A percentile compares a stretch with the other conserved stretches of the same genome.
Conservation (phyloP, 2,888 invertebrate genomes). For the Parelbella ahira region DNA sequence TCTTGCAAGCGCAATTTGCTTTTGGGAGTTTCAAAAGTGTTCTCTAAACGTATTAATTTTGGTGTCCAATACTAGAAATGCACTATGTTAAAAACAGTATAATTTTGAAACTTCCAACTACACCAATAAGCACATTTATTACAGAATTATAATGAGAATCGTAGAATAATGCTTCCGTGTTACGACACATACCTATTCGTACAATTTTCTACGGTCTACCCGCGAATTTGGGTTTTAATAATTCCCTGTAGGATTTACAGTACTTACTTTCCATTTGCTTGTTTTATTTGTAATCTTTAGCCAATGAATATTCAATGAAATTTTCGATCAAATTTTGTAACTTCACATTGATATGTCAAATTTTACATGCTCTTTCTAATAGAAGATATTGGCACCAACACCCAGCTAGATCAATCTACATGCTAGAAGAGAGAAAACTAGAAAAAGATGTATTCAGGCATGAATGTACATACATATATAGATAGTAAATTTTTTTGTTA, state of each 20-base stretch:
- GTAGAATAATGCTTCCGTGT: no score
- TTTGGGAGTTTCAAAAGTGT: constrained; percentile 34
- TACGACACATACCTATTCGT: no score
- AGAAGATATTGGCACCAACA: constrained; percentile 31
- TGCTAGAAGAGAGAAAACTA: constrained; percentile 25
- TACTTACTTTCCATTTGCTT: constrained; percentile 3
- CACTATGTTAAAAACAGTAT: neutral
- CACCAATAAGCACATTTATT: constrained; percentile 25
- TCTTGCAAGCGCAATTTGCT: constrained; percentile 17
- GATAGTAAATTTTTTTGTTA: constrained; percentile 18
- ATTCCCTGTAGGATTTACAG: constrained; percentile 3
- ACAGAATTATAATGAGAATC: constrained; percentile 2
- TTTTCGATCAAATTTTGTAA: no score
- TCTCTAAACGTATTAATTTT: neutral
- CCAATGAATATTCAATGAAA: no score
- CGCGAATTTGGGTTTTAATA: no score
- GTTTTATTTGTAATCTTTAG: no score
- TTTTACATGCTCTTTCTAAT: constrained; percentile 29
- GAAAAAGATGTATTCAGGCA: constrained; percentile 18
- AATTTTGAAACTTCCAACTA: constrained; percentile 23
- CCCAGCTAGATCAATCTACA: constrained; percentile 21
- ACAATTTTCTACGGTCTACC: no score
- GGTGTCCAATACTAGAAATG: neutral
- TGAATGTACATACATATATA: no score
- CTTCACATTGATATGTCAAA: no score